These are phyloP conservation scores for Julus scandinavius DNA, from an alignment of 2,888 invertebrate genomes.

Conservation along the genomic window DNA sequence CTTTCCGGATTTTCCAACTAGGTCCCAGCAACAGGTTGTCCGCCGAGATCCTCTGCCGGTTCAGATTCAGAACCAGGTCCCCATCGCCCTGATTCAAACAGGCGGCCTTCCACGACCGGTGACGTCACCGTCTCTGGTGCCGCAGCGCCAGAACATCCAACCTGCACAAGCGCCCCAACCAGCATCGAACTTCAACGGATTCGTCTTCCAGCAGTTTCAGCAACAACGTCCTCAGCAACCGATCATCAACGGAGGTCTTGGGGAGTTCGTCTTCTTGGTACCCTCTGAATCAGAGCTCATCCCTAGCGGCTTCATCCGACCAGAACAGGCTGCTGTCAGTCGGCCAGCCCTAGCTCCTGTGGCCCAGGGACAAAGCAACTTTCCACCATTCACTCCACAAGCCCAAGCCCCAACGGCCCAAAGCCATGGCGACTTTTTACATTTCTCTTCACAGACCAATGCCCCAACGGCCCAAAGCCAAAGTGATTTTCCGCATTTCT, in stretches of 20 bases:
- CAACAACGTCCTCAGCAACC: conserved; percentile 24
- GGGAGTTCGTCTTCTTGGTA: conserved; percentile 9
- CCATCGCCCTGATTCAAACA: neutral
- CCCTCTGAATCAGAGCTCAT: conserved; percentile 7
- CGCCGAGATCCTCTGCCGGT: neutral
- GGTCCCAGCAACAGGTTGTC: neutral
- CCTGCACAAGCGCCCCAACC: neutral
- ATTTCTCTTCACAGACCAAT: neutral
- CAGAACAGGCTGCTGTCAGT: neutral
- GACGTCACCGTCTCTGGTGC: neutral
- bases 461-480: neutral
- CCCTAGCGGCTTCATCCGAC: neutral
- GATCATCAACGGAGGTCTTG: neutral
- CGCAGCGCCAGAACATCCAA: neutral
- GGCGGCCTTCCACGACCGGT: neutral
- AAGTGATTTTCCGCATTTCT: neutral
- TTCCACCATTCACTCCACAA: neutral
- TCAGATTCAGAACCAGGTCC: neutral
- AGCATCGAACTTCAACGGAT: neutral
- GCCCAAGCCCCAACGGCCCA: neutral
- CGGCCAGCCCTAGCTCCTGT: neutral
- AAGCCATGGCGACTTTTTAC: neutral
- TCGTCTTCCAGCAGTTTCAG: neutral
- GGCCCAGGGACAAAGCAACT: neutral
- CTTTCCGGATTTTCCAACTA: neutral